Evolutionary conservation across 2,797 vertebrate species (phyloP).

Genomic region (Cryptoprocta ferox): DNA sequence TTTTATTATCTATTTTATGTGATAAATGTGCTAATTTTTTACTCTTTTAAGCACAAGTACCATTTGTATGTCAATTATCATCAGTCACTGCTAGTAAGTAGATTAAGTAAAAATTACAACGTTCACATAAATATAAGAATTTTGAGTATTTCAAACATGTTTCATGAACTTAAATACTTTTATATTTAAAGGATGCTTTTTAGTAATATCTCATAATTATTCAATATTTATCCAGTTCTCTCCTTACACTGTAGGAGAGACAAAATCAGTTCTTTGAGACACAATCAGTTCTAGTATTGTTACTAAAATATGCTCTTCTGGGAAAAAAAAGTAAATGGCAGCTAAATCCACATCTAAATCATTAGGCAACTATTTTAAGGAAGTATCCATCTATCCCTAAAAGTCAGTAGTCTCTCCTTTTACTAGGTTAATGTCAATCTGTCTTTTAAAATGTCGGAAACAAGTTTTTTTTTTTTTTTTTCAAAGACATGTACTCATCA

Average conservation of each 20-base stretch:
- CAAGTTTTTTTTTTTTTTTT: neutral
- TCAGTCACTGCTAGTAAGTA: neutral
- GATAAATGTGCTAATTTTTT: neutral
- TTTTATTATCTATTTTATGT: neutral
- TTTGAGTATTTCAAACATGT: neutral
- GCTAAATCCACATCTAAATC: neutral
- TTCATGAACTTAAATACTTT: neutral
- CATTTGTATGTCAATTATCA: neutral
- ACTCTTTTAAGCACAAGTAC: neutral
- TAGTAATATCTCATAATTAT: neutral
- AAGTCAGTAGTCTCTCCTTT: neutral
- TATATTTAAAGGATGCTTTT: neutral
- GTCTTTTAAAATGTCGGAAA: neutral
- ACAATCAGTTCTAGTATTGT: neutral
- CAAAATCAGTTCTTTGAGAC: neutral
- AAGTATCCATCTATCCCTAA: neutral
- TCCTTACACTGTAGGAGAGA: neutral
- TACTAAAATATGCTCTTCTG: neutral
- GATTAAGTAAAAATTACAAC: neutral
- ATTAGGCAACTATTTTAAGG: neutral
- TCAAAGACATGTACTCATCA: neutral
- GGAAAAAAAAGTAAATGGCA: neutral
- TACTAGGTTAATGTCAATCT: neutral
- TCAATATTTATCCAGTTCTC: neutral
- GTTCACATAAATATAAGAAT: neutral